Evolutionary conservation across 1,140 invertebrate genomes (phyloP).

Genomic region (Saxidomus purpurata): DNA sequence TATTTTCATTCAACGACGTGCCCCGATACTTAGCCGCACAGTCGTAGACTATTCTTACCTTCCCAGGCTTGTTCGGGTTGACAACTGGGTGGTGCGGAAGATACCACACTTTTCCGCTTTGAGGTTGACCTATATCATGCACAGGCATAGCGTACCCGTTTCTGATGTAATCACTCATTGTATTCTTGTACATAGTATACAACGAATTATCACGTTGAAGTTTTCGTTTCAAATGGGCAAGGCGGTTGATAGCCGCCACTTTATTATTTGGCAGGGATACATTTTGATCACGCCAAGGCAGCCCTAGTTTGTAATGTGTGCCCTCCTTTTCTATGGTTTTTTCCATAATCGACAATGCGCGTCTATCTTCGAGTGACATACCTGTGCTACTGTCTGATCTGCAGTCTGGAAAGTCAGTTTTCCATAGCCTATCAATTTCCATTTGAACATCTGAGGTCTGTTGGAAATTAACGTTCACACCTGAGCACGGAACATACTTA

Average conservation of each 20-base stretch:
- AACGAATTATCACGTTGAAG: not conserved
- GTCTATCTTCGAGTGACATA: slow-evolving; percentile 34
- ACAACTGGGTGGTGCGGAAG: too few relatives aligned
- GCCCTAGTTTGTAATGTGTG: slow-evolving; percentile 25
- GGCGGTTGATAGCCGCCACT: not conserved
- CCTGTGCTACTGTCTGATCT: not conserved
- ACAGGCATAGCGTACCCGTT: slow-evolving; percentile 1
- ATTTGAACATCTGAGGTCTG: not conserved
- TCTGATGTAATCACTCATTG: slow-evolving; percentile 14
- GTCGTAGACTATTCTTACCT: slow-evolving; percentile 74
- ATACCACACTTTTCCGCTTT: slow-evolving; percentile 63
- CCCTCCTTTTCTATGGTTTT: not conserved
- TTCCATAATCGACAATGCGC: slow-evolving; percentile 16
- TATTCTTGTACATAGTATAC: not conserved
- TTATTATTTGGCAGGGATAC: slow-evolving; percentile 31
- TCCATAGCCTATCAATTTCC: slow-evolving; percentile 35
- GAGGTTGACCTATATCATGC: not conserved
- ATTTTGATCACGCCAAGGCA: slow-evolving; percentile 19
- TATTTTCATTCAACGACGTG: slow-evolving; percentile 75
- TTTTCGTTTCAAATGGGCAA: slow-evolving; percentile 13
- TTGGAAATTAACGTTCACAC: slow-evolving; percentile 24
- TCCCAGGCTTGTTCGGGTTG: slow-evolving; percentile 68
- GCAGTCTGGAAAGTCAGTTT: slow-evolving; percentile 37
- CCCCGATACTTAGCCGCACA: slow-evolving; percentile 67
- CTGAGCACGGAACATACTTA: not conserved